Conservation (phyloP, 2,888 invertebrate species). For the Platypus cylindrus region DNA sequence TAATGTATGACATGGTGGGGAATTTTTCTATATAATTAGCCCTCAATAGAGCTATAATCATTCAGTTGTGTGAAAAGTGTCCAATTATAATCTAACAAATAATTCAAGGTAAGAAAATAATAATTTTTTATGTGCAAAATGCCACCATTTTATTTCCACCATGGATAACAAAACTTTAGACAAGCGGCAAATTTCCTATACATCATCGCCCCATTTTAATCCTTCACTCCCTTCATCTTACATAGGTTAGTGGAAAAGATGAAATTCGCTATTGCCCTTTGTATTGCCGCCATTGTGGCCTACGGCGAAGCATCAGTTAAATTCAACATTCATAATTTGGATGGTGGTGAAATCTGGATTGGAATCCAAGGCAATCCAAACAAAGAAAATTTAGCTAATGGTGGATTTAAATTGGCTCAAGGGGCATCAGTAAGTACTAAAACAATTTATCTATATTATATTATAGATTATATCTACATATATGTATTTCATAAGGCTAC, state of each 20-base stretch:
- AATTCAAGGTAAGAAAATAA: too few relatives aligned
- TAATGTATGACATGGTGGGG: too few relatives aligned
- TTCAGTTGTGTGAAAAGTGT: too few relatives aligned
- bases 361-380: conserved; percentile 25
- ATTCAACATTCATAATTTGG: conserved; percentile 23
- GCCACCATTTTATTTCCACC: too few relatives aligned
- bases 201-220: too few relatives aligned
- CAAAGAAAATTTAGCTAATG: conserved; percentile 21
- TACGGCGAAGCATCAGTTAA: conserved; percentile 14
- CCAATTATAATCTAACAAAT: too few relatives aligned
- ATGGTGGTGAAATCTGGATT: conserved; percentile 24
- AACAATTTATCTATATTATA: background rate
- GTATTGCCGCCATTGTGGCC: conserved; percentile 4
- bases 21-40: too few relatives aligned
- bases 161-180: too few relatives aligned
- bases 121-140: too few relatives aligned
- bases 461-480: background rate
- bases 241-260: conserved; percentile 3
- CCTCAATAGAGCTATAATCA: too few relatives aligned
- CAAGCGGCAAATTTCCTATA: too few relatives aligned
- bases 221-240: background rate
- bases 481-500: too few relatives aligned
- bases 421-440: conserved; percentile 20
- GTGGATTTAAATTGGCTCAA: conserved; percentile 24
- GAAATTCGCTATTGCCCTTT: conserved; percentile 4